Evolutionary conservation across 2,888 invertebrate species (phyloP).

Genomic region (Tetheella fluctuosa): DNA sequence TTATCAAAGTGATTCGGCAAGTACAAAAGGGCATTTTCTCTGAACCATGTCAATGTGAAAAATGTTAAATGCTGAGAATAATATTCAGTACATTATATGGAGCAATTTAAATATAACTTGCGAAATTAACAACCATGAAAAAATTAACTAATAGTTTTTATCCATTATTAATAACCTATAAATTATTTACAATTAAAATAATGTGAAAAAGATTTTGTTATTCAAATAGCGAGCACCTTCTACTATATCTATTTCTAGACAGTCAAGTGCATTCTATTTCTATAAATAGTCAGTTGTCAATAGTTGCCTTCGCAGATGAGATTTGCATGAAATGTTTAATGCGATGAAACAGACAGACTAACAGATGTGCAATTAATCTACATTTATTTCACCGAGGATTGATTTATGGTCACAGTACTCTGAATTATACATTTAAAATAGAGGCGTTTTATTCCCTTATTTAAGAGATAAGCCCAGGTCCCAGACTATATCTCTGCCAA

Average conservation of each 20-base stretch:
- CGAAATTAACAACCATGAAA: no score
- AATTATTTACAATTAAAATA: not conserved
- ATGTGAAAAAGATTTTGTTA: not conserved
- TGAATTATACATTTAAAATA: no score
- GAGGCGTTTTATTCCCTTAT: no score
- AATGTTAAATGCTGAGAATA: not conserved
- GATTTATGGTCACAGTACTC: not conserved
- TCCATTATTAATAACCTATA: no score
- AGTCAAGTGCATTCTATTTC: not conserved
- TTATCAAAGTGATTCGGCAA: slow-evolving; percentile 58
- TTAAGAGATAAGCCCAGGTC: no score
- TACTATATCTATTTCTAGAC: not conserved
- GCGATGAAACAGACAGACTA: not conserved
- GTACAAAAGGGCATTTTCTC: slow-evolving; percentile 59
- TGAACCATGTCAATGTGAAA: slow-evolving; percentile 27
- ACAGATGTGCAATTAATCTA: not conserved
- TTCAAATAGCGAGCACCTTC: not conserved
- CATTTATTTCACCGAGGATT: not conserved
- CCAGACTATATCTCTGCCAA: no score
- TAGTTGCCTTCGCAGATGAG: not conserved
- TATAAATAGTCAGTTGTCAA: slow-evolving; percentile 10
- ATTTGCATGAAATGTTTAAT: slow-evolving; percentile 1
- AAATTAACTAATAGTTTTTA: not conserved
- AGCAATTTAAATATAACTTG: not conserved
- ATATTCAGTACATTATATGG: not conserved